A percentile compares a stretch with the other conserved stretches of the same genome.
These are phyloP conservation scores for Piezodorus guildinii DNA, from an alignment of 1,140 invertebrate species.

Conservation along the genomic window DNA sequence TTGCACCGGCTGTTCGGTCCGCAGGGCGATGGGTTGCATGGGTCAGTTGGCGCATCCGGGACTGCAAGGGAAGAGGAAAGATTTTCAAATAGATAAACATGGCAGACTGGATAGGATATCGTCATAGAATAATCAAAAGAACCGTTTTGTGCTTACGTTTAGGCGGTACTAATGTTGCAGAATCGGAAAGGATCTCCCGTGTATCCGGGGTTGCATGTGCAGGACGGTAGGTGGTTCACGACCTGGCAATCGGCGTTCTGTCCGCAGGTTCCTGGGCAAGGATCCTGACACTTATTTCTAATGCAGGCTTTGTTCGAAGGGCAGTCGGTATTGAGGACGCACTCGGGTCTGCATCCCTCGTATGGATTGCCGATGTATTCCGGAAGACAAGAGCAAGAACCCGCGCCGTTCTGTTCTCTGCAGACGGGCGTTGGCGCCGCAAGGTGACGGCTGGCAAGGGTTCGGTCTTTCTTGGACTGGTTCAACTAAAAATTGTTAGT, in stretches of 20 bases:
- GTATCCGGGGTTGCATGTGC: constrained; percentile 53
- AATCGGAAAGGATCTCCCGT: constrained; percentile 59
- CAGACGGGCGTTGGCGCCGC: constrained; percentile 40
- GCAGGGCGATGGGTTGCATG: constrained; percentile 56
- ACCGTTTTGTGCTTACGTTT: constrained; percentile 29
- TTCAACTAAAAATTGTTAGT: constrained; percentile 29
- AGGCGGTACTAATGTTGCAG: constrained; percentile 42
- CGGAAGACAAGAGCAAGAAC: constrained; percentile 46
- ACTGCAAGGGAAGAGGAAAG: too few species aligned
- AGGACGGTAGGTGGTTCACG: constrained; percentile 59
- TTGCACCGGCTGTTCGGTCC: constrained; percentile 67
- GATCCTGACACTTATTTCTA: constrained; percentile 60
- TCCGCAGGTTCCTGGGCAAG: constrained; percentile 62
- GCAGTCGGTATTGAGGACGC: constrained; percentile 54
- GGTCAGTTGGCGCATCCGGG: constrained; percentile 34
- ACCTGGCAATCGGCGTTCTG: constrained; percentile 57
- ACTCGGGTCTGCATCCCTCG: constrained; percentile 60
- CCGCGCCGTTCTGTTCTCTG: constrained; percentile 27
- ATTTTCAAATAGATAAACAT: too few species aligned
- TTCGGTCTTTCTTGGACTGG: constrained; percentile 31
- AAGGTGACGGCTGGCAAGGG: constrained; percentile 42
- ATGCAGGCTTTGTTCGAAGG: constrained; percentile 52
- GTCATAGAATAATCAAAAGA: too few species aligned
- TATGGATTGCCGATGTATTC: constrained; percentile 60
- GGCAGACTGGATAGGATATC: too few species aligned